phyloP scores from a whole-genome alignment of 2,113 vertebrate genomes.

The Marcusenius ussheri region DNA sequence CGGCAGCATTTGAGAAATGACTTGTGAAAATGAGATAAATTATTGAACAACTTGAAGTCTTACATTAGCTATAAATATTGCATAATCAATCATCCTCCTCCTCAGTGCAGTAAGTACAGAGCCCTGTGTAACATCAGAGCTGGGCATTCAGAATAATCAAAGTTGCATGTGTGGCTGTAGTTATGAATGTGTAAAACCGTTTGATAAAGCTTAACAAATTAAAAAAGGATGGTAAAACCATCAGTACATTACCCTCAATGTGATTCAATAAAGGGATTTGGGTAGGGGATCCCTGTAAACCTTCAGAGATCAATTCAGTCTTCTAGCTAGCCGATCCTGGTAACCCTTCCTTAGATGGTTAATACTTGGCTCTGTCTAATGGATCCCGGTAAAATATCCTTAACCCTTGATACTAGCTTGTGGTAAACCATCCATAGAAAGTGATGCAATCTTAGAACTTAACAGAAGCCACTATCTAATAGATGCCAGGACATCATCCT shows the following conservation, averaged over 20 bases:
- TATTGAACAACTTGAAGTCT: background rate
- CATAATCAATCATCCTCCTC: background rate
- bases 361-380: background rate
- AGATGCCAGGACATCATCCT: background rate
- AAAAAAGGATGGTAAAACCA: background rate
- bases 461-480: background rate
- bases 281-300: background rate
- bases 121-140: background rate
- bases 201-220: background rate
- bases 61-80: background rate
- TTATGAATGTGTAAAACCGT: background rate
- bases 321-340: background rate
- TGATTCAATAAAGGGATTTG: background rate
- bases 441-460: background rate
- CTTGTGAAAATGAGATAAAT: background rate
- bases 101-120: background rate
- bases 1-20: background rate
- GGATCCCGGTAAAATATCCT: background rate
- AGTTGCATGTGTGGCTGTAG: background rate
- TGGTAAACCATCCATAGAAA: background rate
- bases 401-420: background rate
- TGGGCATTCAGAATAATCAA: background rate
- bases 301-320: background rate
- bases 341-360: background rate
- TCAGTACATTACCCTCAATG: background rate